Evolutionary conservation across 2,113 vertebrate species (phyloP).

Genomic region (Apeltes quadracus): DNA sequence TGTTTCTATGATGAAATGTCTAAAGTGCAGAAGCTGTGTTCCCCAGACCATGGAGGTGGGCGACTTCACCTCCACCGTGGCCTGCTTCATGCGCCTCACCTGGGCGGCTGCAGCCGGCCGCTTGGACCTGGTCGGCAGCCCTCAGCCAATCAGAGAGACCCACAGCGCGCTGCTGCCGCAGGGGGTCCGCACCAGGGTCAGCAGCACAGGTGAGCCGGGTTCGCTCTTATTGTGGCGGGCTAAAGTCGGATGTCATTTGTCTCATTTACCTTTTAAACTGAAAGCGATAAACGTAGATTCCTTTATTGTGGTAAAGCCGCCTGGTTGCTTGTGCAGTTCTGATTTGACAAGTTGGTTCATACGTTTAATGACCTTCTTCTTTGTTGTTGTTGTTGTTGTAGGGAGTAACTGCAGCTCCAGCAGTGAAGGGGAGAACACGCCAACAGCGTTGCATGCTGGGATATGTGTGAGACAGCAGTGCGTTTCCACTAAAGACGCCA

Average conservation of each 20-base stretch:
- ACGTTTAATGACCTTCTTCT: not conserved
- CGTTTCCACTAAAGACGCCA: conserved; percentile 94
- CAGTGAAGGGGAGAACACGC: conserved; percentile 90
- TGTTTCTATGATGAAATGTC: not conserved
- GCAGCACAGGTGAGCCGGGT: conserved; percentile 90
- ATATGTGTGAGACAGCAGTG: conserved; percentile 95
- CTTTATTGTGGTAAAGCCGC: not conserved
- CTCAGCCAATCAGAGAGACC: conserved; percentile 95
- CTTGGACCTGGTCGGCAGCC: conserved; percentile 95
- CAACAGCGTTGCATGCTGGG: conserved; percentile 89
- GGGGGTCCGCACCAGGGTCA: conserved; percentile 92
- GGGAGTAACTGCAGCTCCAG: conserved; percentile 98
- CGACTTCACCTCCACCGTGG: conserved; percentile 96
- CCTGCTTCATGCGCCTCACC: conserved; percentile 97
- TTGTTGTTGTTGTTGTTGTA: conserved; percentile 59
- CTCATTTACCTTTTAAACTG: no score
- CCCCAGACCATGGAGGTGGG: conserved; percentile 95
- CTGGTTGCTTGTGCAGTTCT: not conserved
- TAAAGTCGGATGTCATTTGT: no score
- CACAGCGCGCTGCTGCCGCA: conserved; percentile 87
- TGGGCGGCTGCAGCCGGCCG: conserved; percentile 97
- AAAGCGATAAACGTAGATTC: no score
- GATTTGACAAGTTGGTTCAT: no score
- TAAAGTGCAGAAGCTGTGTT: not conserved
- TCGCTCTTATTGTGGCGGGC: not conserved